Conservation (phyloP, 2,113 vertebrate genomes). For the Alethe diademata region DNA sequence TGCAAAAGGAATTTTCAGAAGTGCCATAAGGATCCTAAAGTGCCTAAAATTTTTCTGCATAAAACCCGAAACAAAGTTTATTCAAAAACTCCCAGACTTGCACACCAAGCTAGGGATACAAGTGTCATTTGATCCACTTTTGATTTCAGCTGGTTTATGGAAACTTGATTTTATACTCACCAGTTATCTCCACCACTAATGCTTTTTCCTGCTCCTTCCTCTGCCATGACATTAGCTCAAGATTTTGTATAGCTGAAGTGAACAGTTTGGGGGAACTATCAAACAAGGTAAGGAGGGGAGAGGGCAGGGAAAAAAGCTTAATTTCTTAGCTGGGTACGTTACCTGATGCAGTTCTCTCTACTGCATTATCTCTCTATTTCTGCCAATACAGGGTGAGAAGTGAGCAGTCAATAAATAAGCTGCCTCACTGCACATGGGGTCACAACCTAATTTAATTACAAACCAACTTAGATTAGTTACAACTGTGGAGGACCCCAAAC, state of each 20-base stretch:
- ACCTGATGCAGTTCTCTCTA: neutral
- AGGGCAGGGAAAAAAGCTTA: too few species aligned
- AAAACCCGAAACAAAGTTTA: neutral
- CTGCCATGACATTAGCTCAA: neutral
- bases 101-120: neutral
- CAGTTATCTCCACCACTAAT: neutral
- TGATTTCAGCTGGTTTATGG: neutral
- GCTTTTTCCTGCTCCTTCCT: neutral
- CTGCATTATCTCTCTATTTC: neutral
- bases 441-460: neutral
- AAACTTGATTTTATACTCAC: neutral
- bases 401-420: neutral
- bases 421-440: neutral
- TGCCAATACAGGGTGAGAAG: neutral
- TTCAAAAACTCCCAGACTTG: neutral
- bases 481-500: neutral
- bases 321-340: neutral
- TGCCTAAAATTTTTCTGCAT: neutral
- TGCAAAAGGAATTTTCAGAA: neutral
- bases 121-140: neutral
- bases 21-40: neutral
- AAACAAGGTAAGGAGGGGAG: neutral
- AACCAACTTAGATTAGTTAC: neutral
- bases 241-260: neutral
- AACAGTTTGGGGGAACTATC: neutral